Conservation (phyloP, 2,888 invertebrate species). For the Aelia acuminata region DNA sequence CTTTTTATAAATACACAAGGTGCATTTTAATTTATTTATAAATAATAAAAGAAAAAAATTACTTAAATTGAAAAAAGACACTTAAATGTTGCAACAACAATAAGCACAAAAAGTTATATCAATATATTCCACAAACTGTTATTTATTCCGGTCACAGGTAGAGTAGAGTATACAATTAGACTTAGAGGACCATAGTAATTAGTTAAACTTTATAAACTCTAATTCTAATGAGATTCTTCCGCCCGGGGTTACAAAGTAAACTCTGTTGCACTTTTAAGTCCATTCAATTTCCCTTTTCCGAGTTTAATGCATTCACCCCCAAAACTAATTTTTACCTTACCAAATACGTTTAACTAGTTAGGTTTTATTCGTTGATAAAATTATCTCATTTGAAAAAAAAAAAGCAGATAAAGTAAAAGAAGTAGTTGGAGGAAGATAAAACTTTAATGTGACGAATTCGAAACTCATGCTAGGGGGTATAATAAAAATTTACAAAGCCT, state of each 20-base stretch:
- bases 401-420: too few species aligned
- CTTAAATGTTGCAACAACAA: too few species aligned
- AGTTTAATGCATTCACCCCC: neutral
- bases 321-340: neutral
- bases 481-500: too few species aligned
- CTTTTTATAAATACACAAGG: too few species aligned
- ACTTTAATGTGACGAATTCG: too few species aligned
- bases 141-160: neutral
- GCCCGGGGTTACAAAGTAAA: neutral
- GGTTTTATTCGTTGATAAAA: neutral
- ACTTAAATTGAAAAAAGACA: too few species aligned
- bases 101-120: too few species aligned
- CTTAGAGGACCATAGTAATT: neutral
- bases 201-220: constrained; percentile 36
- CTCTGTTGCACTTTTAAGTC: constrained; percentile 41
- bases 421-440: too few species aligned
- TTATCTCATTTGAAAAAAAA: neutral
- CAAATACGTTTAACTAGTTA: neutral
- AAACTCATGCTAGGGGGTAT: too few species aligned
- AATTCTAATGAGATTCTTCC: constrained; percentile 42
- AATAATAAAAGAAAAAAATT: too few species aligned
- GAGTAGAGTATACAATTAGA: neutral
- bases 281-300: neutral
- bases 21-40: too few species aligned
- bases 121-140: neutral